These are phyloP conservation scores for Serinus canaria DNA, from an alignment of 2,113 vertebrate species.

Conservation along the genomic window DNA sequence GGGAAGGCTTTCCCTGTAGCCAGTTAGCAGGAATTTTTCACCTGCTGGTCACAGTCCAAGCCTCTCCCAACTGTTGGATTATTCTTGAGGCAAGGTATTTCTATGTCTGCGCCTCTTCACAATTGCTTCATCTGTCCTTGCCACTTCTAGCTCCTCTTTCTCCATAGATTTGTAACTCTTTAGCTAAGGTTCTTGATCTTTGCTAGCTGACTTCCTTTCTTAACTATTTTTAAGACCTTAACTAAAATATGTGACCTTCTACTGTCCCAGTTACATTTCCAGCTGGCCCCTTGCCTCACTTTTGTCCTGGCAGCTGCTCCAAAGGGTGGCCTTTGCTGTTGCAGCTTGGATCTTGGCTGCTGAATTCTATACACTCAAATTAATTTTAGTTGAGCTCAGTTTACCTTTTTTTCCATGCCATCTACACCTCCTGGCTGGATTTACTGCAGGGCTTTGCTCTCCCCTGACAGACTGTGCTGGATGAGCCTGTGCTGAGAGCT, in stretches of 20 bases:
- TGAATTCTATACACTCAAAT: neutral
- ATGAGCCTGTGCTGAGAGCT: neutral
- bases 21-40: neutral
- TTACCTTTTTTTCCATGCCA: neutral
- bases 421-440: neutral
- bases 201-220: neutral
- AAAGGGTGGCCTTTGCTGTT: neutral
- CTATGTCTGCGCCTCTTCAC: neutral
- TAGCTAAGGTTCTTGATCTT: neutral
- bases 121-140: neutral
- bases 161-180: neutral
- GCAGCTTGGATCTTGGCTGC: neutral
- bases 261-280: neutral
- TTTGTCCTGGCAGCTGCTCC: neutral
- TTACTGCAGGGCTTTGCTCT: neutral
- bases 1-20: neutral
- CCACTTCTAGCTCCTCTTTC: neutral
- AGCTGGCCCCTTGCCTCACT: neutral
- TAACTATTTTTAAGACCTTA: neutral
- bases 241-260: neutral
- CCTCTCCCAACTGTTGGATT: neutral
- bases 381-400: neutral
- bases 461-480: neutral
- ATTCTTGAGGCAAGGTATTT: neutral
- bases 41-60: neutral